Evolutionary conservation across 2,797 vertebrate species (phyloP).

Genomic region (Amniataba percoides): DNA sequence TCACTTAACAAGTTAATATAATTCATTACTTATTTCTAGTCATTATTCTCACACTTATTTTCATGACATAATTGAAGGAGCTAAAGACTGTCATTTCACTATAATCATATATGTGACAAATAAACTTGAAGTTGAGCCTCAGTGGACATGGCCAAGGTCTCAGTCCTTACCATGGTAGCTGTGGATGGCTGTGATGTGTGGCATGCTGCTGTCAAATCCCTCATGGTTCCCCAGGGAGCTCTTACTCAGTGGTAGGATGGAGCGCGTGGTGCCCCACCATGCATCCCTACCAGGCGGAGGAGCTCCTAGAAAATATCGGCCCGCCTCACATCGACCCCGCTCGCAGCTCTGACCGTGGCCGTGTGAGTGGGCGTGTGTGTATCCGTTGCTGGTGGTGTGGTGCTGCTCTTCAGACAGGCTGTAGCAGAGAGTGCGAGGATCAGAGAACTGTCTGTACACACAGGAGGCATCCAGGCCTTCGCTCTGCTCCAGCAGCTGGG

Average conservation of each 20-base stretch:
- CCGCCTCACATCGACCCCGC: slow-evolving; percentile 92
- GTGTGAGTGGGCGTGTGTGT: slow-evolving; percentile 74
- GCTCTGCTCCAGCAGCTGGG: slow-evolving; percentile 90
- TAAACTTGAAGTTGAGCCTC: too few species aligned
- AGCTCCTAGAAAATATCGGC: slow-evolving; percentile 93
- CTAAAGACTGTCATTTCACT: too few species aligned
- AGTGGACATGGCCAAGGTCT: not conserved
- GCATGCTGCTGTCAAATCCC: slow-evolving; percentile 87
- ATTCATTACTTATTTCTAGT: too few species aligned
- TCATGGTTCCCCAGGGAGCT: slow-evolving; percentile 91
- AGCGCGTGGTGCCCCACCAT: slow-evolving; percentile 90
- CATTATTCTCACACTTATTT: too few species aligned
- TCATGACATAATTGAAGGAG: too few species aligned
- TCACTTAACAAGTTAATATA: too few species aligned
- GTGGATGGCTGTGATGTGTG: slow-evolving; percentile 91
- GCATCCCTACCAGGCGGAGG: slow-evolving; percentile 88
- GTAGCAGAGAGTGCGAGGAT: slow-evolving; percentile 89
- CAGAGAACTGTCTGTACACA: slow-evolving; percentile 90
- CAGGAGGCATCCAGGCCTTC: slow-evolving; percentile 91
- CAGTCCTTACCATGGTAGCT: slow-evolving; percentile 90
- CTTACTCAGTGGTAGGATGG: slow-evolving; percentile 89
- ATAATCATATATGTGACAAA: not conserved
- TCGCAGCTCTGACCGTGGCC: slow-evolving; percentile 90
- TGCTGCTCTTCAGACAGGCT: slow-evolving; percentile 85
- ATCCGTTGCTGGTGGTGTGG: slow-evolving; percentile 74